phyloP scores from a whole-genome alignment of 2,888 invertebrate genomes.

The Steinernema carpocapsae region DNA sequence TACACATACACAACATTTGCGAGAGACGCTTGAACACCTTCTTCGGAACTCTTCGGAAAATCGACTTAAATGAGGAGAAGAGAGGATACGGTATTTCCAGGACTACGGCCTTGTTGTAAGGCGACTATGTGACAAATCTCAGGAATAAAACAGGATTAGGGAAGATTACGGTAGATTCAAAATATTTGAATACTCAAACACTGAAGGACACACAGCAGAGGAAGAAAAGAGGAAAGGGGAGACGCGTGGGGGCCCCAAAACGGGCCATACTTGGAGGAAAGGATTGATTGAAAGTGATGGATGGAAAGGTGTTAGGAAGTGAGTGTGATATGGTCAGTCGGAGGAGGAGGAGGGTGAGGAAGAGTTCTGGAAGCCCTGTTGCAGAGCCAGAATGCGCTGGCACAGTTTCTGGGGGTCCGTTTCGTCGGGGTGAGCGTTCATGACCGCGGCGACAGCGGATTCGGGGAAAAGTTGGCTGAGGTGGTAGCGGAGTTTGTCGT shows the following conservation, averaged over 20 bases:
- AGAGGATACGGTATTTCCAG: no score
- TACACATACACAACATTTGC: not conserved
- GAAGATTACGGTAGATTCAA: not conserved
- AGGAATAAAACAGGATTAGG: not conserved
- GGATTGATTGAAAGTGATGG: not conserved
- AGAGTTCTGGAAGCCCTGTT: conserved; percentile 48
- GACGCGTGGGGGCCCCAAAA: conserved; percentile 5
- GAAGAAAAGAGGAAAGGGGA: not conserved
- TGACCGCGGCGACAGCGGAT: conserved; percentile 84
- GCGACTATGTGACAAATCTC: conserved; percentile 1
- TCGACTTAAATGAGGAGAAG: no score
- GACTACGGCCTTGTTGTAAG: conserved; percentile 1
- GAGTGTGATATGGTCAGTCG: conserved; percentile 9
- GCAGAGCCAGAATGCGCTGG: conserved; percentile 70
- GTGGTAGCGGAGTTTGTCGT: conserved; percentile 78
- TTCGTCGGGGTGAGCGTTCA: conserved; percentile 86
- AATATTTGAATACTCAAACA: conserved; percentile 21
- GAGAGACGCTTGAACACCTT: not conserved
- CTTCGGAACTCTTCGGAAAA: no score
- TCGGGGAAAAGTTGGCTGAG: conserved; percentile 89
- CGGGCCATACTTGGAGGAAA: not conserved
- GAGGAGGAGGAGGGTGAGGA: not conserved
- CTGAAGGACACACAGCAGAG: not conserved
- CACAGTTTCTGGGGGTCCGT: conserved; percentile 88
- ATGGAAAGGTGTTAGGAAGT: not conserved